Percentiles rank a stretch among this genome's conserved stretches.
These are phyloP conservation scores for Tricholaema leucomelas DNA, from an alignment of 2,113 vertebrate species.

Conservation along the genomic window DNA sequence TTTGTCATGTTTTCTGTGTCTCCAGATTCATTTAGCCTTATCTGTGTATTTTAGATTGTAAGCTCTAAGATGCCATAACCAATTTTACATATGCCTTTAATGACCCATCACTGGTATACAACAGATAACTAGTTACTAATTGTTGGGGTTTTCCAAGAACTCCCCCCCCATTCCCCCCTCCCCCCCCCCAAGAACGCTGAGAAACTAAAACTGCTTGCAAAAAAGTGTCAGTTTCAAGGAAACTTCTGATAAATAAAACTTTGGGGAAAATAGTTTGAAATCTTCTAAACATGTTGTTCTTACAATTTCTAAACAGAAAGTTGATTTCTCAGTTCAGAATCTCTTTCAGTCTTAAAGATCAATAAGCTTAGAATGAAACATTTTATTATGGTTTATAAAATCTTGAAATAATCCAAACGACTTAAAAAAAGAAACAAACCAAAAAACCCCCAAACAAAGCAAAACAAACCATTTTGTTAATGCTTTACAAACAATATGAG, in stretches of 20 bases:
- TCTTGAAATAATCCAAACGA: background rate
- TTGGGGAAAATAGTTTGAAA: background rate
- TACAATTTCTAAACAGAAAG: background rate
- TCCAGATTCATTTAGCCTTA: conserved; percentile 32
- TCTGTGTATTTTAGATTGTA: conserved; percentile 20
- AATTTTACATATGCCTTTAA: background rate
- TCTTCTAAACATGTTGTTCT: background rate
- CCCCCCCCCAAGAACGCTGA: background rate
- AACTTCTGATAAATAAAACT: background rate
- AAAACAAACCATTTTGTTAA: background rate
- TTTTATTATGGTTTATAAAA: background rate
- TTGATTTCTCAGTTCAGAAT: background rate
- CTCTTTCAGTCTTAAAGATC: background rate
- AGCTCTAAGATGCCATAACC: background rate
- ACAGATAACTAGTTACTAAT: background rate
- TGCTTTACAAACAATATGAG: background rate
- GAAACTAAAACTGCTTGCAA: background rate
- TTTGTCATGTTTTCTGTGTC: background rate
- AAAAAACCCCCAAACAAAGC: background rate
- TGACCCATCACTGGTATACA: background rate
- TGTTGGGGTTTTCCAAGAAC: background rate
- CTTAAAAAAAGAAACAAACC: too few relatives aligned
- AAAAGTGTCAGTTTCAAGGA: background rate
- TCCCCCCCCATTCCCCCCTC: too few relatives aligned
- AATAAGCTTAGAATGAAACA: background rate